Conservation (phyloP, 2,113 vertebrate genomes). For the Sinocyclocheilus rhinocerous region DNA sequence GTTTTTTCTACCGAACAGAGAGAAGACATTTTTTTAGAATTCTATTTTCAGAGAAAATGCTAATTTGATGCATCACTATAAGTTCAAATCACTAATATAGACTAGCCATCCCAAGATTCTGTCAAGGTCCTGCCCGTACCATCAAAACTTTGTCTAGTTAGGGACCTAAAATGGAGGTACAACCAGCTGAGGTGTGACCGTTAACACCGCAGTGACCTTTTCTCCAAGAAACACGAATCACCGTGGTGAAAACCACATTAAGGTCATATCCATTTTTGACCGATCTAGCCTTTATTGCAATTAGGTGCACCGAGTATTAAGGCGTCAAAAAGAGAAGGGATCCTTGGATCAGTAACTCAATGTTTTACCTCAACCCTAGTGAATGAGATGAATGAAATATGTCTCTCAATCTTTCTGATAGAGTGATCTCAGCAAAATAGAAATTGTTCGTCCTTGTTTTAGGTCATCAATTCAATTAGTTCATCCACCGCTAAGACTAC, state of each 20-base stretch:
- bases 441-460: conserved; percentile 53
- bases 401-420: conserved; percentile 39
- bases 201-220: conserved; percentile 20
- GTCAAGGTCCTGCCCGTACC: background rate
- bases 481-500: conserved; percentile 49
- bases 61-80: background rate
- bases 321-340: conserved; percentile 8
- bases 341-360: conserved; percentile 25
- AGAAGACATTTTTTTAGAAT: background rate
- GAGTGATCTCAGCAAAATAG: conserved; percentile 43
- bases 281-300: conserved; percentile 35
- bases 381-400: conserved; percentile 42
- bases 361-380: conserved; percentile 26
- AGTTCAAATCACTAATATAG: background rate
- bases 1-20: conserved; percentile 64
- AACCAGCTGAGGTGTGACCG: conserved; percentile 39
- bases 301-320: conserved; percentile 24
- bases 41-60: background rate
- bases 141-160: conserved; percentile 35
- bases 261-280: conserved; percentile 37
- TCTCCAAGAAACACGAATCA: conserved; percentile 22
- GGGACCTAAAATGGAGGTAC: background rate
- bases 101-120: background rate
- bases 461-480: conserved; percentile 70
- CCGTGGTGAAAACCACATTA: conserved; percentile 18